phyloP scores from a whole-genome alignment of 2,888 invertebrate genomes.

The Unio delphinus region DNA sequence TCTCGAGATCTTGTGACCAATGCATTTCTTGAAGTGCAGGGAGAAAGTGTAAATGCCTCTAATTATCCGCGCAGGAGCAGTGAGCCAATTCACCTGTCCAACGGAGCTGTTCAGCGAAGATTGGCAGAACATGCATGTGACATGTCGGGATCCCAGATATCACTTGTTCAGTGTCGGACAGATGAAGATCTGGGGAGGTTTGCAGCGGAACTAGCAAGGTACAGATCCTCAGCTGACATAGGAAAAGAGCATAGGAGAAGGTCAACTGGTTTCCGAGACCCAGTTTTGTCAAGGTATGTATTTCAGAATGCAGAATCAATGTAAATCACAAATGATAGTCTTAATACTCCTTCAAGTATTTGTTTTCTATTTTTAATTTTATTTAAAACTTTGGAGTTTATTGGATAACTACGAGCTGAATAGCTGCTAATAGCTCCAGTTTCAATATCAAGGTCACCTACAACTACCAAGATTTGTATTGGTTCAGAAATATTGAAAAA shows the following conservation, averaged over 20 bases:
- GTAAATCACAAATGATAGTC: too few relatives aligned
- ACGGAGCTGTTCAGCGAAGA: conserved; percentile 38
- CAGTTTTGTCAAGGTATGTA: conserved; percentile 52
- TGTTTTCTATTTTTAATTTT: too few relatives aligned
- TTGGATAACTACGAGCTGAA: too few relatives aligned
- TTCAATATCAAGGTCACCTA: too few relatives aligned
- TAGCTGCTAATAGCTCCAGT: too few relatives aligned
- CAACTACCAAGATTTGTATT: too few relatives aligned
- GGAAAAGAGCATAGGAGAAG: conserved; percentile 33
- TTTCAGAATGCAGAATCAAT: too few relatives aligned
- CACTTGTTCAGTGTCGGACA: conserved; percentile 40
- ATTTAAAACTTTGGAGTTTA: too few relatives aligned
- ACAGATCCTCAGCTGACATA: conserved; percentile 40
- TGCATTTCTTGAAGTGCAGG: conserved; percentile 57
- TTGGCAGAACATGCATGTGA: conserved; percentile 17
- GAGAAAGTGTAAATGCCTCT: conserved; percentile 36
- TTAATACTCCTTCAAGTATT: too few relatives aligned
- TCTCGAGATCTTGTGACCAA: conserved; percentile 57
- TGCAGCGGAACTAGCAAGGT: conserved; percentile 40
- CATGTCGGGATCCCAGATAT: conserved; percentile 22
- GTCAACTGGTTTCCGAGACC: conserved; percentile 61
- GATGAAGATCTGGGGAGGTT: conserved; percentile 55
- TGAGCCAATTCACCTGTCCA: conserved; percentile 57
- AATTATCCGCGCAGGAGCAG: conserved; percentile 56
- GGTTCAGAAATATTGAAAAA: too few relatives aligned